Evolutionary conservation across 2,113 vertebrate species (phyloP), one percentile per base, ranked within the genome.

Genomic region (Spea multiplicata): DNA sequence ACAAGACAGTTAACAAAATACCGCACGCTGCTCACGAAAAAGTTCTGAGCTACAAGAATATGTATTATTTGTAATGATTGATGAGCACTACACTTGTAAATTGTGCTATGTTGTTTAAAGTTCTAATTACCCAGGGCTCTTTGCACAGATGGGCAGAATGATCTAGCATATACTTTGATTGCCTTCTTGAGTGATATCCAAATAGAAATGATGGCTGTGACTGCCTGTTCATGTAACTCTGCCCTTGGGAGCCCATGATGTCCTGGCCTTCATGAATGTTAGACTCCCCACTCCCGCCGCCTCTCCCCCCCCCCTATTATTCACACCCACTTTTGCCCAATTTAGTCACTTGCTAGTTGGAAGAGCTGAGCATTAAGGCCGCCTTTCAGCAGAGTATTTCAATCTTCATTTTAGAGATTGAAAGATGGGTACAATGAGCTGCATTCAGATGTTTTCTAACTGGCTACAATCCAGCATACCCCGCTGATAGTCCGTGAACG

Each of bases 371-470:
- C 48, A 80, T 80, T 80, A 80, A 80, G 64, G 53, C 71, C 71
- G 48, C 64, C 78, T 80, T 80, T 80, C 78, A 74, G 78, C 78
- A 80, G 71, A 57, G 53, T 55, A 61, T 80, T 80, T 80, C 78
- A 80, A 80, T 80, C 78, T 80, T 80, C 78, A 59, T 80, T 80
- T 80, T 80, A 80, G 45, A 57, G 45, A 80, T 57, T 80, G 78
- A 80, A 80, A 80, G 78, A 80, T 80, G 64, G 78, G 78, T 68
- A 80, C 78, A 71, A 80, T 68, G 78, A 80, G 71, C 78, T 48
- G 53, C 50, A 47, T 73, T 73, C 64, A 73, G 49, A 68, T 73
- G 71, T 57, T 73, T 73, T 78, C 30, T 52, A 30, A 53, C 17
- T 80, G 78, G 78, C 78, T 17, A 46, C 71, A 49, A 46, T 80